These are phyloP conservation scores for Acrossocheilus wenchowensis DNA, from an alignment of 2,797 vertebrate genomes.

Conservation along the genomic window DNA sequence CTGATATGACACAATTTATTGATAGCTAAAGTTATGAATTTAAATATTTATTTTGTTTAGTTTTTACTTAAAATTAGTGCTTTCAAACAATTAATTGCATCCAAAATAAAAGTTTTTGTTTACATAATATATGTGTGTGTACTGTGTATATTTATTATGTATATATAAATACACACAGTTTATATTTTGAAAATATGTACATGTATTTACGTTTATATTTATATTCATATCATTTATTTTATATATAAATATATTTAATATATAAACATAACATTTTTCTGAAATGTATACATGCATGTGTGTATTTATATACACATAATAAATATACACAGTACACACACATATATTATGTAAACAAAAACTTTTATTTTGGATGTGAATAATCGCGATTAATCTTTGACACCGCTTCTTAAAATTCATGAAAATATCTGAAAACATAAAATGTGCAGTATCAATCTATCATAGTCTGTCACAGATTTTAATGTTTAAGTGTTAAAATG, in stretches of 20 bases:
- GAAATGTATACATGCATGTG: too few relatives aligned
- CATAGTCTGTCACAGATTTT: not conserved
- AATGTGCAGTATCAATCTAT: not conserved
- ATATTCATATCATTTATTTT: too few relatives aligned
- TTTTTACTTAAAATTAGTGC: not conserved
- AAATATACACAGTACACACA: too few relatives aligned
- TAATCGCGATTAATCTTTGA: not conserved
- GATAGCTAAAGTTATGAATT: not conserved
- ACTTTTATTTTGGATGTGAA: not conserved
- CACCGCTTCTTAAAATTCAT: not conserved
- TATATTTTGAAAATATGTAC: too few relatives aligned
- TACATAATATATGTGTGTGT: too few relatives aligned
- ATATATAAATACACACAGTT: not conserved
- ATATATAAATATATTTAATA: too few relatives aligned
- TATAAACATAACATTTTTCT: too few relatives aligned
- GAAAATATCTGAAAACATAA: not conserved
- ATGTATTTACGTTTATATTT: too few relatives aligned
- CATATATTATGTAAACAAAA: not conserved
- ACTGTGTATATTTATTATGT: not conserved
- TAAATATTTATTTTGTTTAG: not conserved
- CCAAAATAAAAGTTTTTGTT: too few relatives aligned
- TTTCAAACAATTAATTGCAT: too few relatives aligned
- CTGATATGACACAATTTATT: not conserved
- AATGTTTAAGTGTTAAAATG: not conserved
- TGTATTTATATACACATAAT: too few relatives aligned